A percentile compares a stretch with the other conserved stretches of the same genome.
phyloP scores from a whole-genome alignment of 2,113 vertebrate species.

The Hyperopisus bebe region DNA sequence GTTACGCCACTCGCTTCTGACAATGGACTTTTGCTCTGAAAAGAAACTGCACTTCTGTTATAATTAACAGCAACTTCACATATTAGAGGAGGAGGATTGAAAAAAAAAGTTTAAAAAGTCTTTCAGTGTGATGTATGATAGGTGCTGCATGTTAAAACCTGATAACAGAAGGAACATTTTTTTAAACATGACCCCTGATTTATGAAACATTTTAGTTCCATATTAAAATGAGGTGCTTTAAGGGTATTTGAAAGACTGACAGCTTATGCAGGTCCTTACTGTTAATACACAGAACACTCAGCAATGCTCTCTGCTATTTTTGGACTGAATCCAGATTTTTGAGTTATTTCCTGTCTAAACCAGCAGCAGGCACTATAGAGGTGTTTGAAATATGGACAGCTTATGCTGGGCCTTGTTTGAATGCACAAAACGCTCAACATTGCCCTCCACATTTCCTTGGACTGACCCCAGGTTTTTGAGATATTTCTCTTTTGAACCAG shows the following conservation, averaged over 20 bases:
- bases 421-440: neutral
- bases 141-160: neutral
- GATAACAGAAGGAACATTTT: neutral
- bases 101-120: neutral
- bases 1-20: neutral
- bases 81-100: neutral
- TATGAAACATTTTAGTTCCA: neutral
- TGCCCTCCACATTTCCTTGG: neutral
- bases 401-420: neutral
- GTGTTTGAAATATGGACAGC: neutral
- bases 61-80: neutral
- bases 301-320: neutral
- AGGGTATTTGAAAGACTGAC: neutral
- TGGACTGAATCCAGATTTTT: neutral
- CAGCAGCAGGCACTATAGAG: neutral
- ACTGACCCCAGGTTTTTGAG: neutral
- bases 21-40: neutral
- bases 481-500: neutral
- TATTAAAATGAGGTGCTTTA: neutral
- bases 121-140: neutral
- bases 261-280: neutral
- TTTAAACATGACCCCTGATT: neutral
- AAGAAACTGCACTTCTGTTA: neutral
- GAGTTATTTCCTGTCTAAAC: neutral
- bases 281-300: neutral